These are phyloP conservation scores for Pseudorhiza aurosa DNA, from an alignment of 30 jellyfish, hydroid and myxozoan species.

Conservation along the genomic window DNA sequence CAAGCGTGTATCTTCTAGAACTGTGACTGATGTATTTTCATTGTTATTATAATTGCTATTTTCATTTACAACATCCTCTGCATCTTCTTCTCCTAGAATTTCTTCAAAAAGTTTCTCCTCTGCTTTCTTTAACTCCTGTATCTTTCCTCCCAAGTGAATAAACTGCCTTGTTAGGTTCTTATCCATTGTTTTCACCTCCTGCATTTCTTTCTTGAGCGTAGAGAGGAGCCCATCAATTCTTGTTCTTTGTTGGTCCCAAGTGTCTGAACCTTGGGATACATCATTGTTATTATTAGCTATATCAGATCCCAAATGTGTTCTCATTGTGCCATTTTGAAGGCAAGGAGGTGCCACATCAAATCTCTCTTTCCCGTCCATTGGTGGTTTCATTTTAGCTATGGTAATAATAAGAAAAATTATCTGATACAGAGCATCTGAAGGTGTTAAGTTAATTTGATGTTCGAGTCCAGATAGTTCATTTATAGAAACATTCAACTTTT, in stretches of 20 bases:
- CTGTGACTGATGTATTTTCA: constrained; percentile 11
- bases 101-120: constrained; percentile 61
- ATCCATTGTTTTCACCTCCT: constrained; percentile 81
- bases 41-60: neutral
- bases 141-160: constrained; percentile 87
- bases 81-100: constrained; percentile 25
- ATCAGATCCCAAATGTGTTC: neutral
- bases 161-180: constrained; percentile 91
- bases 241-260: constrained; percentile 79
- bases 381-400: constrained; percentile 31
- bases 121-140: constrained; percentile 61
- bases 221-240: constrained; percentile 78
- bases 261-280: constrained; percentile 7
- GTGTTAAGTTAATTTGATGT: no score
- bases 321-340: constrained; percentile 18
- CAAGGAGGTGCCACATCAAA: neutral
- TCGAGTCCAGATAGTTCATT: no score
- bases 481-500: no score
- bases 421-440: no score
- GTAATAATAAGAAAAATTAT: neutral
- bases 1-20: constrained; percentile 46
- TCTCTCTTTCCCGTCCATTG: neutral
- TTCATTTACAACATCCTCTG: constrained; percentile 34
- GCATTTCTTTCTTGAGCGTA: constrained; percentile 74
- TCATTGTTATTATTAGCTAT: neutral